phyloP scores from a whole-genome alignment of 2,888 invertebrate genomes.

The Trichopoda pennipes region DNA sequence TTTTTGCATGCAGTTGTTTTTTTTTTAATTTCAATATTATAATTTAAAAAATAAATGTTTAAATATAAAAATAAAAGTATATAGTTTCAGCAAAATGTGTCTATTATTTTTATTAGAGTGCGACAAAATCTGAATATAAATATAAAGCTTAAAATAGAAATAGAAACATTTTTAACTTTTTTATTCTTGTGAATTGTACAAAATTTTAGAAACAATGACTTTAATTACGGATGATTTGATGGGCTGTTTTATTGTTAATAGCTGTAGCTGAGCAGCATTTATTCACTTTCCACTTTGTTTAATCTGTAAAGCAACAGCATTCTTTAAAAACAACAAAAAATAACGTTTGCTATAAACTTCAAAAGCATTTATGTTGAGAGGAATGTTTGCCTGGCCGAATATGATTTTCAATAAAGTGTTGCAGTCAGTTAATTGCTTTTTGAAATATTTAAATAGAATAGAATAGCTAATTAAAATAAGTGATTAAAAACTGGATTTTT shows the following conservation, averaged over 20 bases:
- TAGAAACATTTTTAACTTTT: neutral
- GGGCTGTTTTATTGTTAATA: neutral
- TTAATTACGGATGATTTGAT: constrained; percentile 40
- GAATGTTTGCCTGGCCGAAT: too few relatives aligned
- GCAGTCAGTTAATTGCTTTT: too few relatives aligned
- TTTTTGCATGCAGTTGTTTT: too few relatives aligned
- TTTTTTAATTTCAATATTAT: too few relatives aligned
- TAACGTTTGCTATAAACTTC: neutral
- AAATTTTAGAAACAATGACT: constrained; percentile 26
- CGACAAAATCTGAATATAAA: constrained; percentile 24
- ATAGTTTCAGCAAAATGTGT: neutral
- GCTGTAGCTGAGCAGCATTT: constrained; percentile 9
- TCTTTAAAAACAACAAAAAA: neutral
- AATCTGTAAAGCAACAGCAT: neutral
- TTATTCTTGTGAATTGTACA: neutral
- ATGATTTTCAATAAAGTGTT: too few relatives aligned
- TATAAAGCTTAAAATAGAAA: neutral
- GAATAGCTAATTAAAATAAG: too few relatives aligned
- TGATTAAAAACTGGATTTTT: too few relatives aligned
- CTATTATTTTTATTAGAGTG: constrained; percentile 17
- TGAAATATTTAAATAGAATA: too few relatives aligned
- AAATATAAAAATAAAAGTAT: neutral
- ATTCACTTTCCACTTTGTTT: neutral
- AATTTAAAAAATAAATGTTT: neutral
- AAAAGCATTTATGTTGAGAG: neutral